Base-by-base conservation (phyloP, 2,797 vertebrate genomes). In the Corythornis leucogaster region DNA sequence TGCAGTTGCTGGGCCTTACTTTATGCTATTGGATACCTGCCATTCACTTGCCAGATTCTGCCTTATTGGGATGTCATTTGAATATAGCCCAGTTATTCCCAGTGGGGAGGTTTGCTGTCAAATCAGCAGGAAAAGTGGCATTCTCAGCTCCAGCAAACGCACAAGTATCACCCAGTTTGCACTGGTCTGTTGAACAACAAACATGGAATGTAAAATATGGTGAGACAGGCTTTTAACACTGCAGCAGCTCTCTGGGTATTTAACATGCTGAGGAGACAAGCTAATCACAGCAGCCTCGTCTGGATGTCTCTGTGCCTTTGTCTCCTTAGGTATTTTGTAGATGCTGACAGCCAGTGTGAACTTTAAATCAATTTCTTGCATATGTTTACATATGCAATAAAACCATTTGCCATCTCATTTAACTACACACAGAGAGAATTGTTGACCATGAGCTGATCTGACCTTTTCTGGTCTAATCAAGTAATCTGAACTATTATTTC, bases 391-490 rank as follows among this genome's bases (percentile, higher is more conserved):
- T 78, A 77, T 24, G 68, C 80, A 75, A 13, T 7, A n/a, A 93
- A 90, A 55, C 81, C 43, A 80, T 85, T 93, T 94, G 79, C 81
- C 59, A 0, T 90, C 87, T 87, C 46, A 71, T 81, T 94, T 91
- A 85, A 55, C 92, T 74, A 59, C 73, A 64, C 15, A 0, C 58
- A 67, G 54, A 43, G 62, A 73, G 90, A 94, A 92, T 90, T 88
- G 86, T 88, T 94, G 80, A 61, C 89, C 74, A 8, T 80, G 86
- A 93, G 94, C 81, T 87, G 74, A 67, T 89, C 55, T 94, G 94
- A 94, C 96, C 93, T 95, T 94, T 96, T 94, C 94, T 82, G 64
- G 30, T 89, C 77, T 90, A 92, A 95, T 96, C 93, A 88, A 91
- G 90, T 85, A 88, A 86, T 71, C 67, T 82, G 90, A 96, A 95